Base-by-base conservation (phyloP, 2,888 invertebrate species). In the Drosophila suboccidentalis region DNA sequence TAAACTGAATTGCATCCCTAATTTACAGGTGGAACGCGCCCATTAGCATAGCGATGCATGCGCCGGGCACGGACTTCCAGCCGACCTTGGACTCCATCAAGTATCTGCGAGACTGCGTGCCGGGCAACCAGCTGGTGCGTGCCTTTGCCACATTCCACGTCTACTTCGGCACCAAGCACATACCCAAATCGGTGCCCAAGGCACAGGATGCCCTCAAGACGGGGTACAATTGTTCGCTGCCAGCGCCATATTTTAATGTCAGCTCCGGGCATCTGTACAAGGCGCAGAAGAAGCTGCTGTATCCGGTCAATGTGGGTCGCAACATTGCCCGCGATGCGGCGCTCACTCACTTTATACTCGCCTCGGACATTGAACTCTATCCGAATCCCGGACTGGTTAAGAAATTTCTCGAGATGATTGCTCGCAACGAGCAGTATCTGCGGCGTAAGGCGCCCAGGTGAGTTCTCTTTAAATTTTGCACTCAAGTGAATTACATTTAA, bases 301-400 rank as follows among this genome's bases (percentile, higher is more conserved):
- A 98, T 91, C 98, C 98, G 2, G 97, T 98, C 63, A 98, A 98
- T 92, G 97, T 97, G 10, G 97, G 97, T 0, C 94, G 98, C 34
- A 98, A 98, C 92, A 94, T 97, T n/a, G 98, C 98, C 0, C 94
- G 98, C 49, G 97, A 97, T 86, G 94, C 95, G 34, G 96, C 97
- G 0, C 94, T 96, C 47, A 97, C 98, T 0, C 95, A 97, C 91
- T 98, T 95, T 91, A 94, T 98, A 43, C 94, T 98, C 62, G 95
- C 97, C 29, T 97, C 97, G 58, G 98, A 98, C 91, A 97, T 98
- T 86, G 98, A 98, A 92, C 94, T 98, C 63, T 98, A 98, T 92
- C 98, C 98, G 50, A 97, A 96, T 93, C 96, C 97, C 8, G 95
- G 96, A 82, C 93, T 98, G 80, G 96, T 96, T 59, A 94, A 95